Evolutionary conservation across 2,113 vertebrate species (phyloP).

Genomic region (Melanerpes formicivorus): DNA sequence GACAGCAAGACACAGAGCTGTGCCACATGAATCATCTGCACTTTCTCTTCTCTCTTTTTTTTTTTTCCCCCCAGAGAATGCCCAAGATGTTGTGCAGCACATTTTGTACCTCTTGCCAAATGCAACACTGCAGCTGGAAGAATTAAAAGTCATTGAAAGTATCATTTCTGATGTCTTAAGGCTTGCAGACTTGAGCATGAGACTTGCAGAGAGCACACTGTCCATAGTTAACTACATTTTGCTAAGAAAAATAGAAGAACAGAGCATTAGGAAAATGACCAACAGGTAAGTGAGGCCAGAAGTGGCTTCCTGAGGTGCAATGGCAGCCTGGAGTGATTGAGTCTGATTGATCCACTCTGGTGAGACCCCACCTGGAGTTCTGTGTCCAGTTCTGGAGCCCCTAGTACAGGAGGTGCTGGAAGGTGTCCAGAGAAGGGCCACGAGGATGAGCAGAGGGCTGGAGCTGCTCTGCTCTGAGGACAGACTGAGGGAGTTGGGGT

Average conservation of each 20-base stretch:
- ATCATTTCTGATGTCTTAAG: constrained; percentile 64
- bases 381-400: too few relatives aligned
- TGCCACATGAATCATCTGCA: not conserved
- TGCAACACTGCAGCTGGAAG: constrained; percentile 1
- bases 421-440: too few relatives aligned
- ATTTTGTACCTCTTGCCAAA: constrained; percentile 70
- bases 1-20: not conserved
- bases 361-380: too few relatives aligned
- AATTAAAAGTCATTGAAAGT: constrained; percentile 65
- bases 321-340: not conserved
- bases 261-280: constrained; percentile 23
- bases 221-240: constrained; percentile 55
- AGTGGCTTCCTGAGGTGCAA: not conserved
- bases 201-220: constrained; percentile 47
- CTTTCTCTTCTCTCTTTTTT: not conserved
- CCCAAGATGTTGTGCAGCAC: constrained; percentile 58
- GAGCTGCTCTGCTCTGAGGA: too few relatives aligned
- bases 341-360: not conserved
- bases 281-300: constrained; percentile 63
- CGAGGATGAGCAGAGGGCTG: too few relatives aligned
- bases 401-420: too few relatives aligned
- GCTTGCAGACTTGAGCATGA: constrained; percentile 37
- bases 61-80: constrained; percentile 65
- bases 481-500: too few relatives aligned
- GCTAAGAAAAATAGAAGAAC: constrained; percentile 16